Evolutionary conservation across 2,113 vertebrate genomes (phyloP).

Genomic region (Sphyrna mokarran): DNA sequence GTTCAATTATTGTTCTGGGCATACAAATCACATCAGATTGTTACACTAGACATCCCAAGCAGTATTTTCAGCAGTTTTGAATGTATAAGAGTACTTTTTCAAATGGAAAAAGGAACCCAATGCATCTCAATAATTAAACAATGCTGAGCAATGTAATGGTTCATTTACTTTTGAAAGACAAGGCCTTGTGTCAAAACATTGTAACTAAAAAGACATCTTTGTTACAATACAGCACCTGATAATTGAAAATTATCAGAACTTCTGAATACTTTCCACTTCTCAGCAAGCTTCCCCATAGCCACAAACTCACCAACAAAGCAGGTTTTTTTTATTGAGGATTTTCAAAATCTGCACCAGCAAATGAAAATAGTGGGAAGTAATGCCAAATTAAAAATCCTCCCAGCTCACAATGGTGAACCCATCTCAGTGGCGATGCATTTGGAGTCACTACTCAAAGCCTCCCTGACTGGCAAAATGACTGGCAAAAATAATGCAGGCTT

Average conservation of each 20-base stretch:
- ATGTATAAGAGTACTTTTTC: not conserved
- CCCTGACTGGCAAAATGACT: not conserved
- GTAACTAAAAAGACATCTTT: not conserved
- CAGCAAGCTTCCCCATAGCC: no score
- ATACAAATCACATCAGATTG: not conserved
- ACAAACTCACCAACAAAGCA: not conserved
- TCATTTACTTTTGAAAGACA: not conserved
- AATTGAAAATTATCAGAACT: not conserved
- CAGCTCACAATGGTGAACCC: not conserved
- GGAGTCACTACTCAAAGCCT: not conserved
- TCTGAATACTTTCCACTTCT: not conserved
- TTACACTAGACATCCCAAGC: not conserved
- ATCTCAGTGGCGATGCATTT: not conserved
- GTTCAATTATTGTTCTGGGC: not conserved
- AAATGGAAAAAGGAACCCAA: not conserved
- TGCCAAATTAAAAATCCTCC: not conserved
- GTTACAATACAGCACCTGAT: not conserved
- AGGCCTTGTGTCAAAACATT: not conserved
- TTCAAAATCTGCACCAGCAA: not conserved
- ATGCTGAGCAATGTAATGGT: not conserved
- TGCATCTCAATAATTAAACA: not conserved
- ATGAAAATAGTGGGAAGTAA: not conserved
- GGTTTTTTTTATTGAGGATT: not conserved
- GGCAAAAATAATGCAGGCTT: not conserved
- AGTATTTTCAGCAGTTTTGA: not conserved